Percentiles rank a stretch among this genome's conserved stretches.
These are phyloP conservation scores for Malthinus seriepunctatus DNA, from an alignment of 2,888 invertebrate species.

Conservation along the genomic window DNA sequence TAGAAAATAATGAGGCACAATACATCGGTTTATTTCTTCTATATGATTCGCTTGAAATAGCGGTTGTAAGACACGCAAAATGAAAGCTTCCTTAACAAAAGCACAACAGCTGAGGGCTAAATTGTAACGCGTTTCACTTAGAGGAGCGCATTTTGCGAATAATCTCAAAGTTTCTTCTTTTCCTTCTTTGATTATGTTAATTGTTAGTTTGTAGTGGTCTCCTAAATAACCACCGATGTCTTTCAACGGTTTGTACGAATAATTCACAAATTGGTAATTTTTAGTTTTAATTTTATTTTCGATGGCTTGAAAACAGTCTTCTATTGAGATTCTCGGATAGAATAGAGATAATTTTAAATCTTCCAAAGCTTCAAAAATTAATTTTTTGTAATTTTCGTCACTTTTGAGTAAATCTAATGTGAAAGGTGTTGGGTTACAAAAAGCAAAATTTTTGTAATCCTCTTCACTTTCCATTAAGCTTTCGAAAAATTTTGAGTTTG, in stretches of 20 bases:
- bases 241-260: conserved; percentile 25
- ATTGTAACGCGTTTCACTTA: conserved; percentile 22
- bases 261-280: conserved; percentile 31
- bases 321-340: conserved; percentile 28
- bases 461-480: not conserved
- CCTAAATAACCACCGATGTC: conserved; percentile 39
- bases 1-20: conserved; percentile 3
- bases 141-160: conserved; percentile 39
- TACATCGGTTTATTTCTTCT: conserved; percentile 1
- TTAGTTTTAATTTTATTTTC: conserved; percentile 30
- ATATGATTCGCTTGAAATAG: conserved; percentile 1
- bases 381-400: not conserved
- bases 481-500: not conserved
- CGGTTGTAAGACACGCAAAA: conserved; percentile 4
- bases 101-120: conserved; percentile 16
- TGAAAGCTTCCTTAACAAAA: conserved; percentile 12
- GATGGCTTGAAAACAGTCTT: conserved; percentile 37
- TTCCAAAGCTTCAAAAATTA: not conserved
- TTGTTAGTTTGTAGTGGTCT: conserved; percentile 38
- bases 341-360: conserved; percentile 8
- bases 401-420: not conserved
- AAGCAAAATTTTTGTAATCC: not conserved
- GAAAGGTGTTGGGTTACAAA: not conserved
- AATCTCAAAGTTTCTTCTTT: conserved; percentile 27
- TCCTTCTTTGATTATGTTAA: conserved; percentile 17